A percentile compares a stretch with the other conserved stretches of the same genome.
Conservation (phyloP, 2,113 vertebrate species). For the Dolichallabes microphthalmus region DNA sequence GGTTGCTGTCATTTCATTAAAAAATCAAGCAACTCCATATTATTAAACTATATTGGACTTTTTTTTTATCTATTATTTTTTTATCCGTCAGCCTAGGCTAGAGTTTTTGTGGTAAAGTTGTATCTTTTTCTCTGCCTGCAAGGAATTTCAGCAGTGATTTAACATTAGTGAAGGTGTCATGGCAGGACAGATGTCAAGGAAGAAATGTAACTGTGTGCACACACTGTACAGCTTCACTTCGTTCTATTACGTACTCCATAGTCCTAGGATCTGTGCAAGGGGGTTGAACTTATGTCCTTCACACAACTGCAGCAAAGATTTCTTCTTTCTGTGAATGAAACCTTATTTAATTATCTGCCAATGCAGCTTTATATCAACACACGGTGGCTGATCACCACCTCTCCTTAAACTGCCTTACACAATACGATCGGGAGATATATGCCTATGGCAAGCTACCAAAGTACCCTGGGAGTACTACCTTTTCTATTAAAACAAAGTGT, state of each 20-base stretch:
- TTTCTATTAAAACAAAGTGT: not conserved
- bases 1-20: not conserved
- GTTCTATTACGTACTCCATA: not conserved
- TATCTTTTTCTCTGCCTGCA: not conserved
- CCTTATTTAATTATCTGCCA: conserved; percentile 14
- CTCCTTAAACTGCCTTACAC: not conserved
- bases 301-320: not conserved
- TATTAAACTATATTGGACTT: not conserved
- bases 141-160: not conserved
- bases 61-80: not conserved
- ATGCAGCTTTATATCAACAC: not conserved
- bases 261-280: conserved; percentile 1
- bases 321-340: not conserved
- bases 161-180: not conserved
- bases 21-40: not conserved
- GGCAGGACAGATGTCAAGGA: not conserved
- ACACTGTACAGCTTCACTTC: not conserved
- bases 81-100: not conserved
- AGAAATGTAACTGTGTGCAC: not conserved
- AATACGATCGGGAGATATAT: not conserved
- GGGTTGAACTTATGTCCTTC: not conserved
- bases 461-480: not conserved
- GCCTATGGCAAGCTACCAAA: not conserved
- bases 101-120: not conserved
- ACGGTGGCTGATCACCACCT: not conserved